phyloP scores from a whole-genome alignment of 2,113 vertebrate genomes.

The Erythrocercus mccallii region DNA sequence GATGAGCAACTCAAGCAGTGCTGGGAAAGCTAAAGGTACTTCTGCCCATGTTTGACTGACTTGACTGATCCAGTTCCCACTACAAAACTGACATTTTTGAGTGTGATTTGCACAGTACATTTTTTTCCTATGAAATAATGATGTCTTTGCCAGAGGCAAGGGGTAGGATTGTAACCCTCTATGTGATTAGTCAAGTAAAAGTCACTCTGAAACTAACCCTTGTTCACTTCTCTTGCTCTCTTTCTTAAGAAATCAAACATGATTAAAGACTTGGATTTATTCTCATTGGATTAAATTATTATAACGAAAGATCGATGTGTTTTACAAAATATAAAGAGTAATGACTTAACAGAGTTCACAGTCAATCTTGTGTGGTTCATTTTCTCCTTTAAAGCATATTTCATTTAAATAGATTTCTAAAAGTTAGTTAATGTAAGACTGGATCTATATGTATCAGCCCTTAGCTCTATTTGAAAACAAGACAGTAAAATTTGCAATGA shows the following conservation, averaged over 20 bases:
- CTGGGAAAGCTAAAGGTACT: not conserved
- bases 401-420: conserved; percentile 28
- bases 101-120: accelerated
- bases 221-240: not conserved
- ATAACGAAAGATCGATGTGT: not conserved
- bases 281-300: conserved; percentile 42
- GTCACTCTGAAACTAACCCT: not conserved
- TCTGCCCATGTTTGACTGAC: not conserved
- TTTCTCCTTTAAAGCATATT: conserved; percentile 10
- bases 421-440: not conserved
- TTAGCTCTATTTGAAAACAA: not conserved
- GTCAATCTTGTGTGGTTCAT: conserved; percentile 3
- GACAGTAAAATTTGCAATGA: not conserved
- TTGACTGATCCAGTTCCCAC: not conserved
- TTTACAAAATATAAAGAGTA: conserved; percentile 41
- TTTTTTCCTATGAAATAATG: not conserved
- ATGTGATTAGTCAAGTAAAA: not conserved
- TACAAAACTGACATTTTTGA: not conserved
- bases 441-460: not conserved
- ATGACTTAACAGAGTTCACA: not conserved
- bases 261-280: conserved; percentile 46
- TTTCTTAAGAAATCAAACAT: not conserved
- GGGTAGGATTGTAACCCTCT: not conserved
- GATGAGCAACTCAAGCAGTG: not conserved
- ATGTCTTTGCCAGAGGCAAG: not conserved